phyloP scores from a whole-genome alignment of 2,888 invertebrate species.

The Rhagonycha fulva region DNA sequence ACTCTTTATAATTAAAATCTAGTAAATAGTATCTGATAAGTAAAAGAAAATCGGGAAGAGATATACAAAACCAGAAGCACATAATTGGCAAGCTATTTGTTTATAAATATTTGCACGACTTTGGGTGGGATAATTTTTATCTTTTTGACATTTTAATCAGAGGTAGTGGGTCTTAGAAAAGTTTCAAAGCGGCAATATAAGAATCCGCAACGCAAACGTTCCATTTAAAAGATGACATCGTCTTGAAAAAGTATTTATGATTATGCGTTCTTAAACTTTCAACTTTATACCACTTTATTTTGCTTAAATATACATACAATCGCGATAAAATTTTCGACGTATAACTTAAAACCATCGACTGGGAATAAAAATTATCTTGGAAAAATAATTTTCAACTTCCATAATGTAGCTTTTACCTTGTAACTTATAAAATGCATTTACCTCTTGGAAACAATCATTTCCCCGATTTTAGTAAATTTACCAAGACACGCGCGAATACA shows the following conservation, averaged over 20 bases:
- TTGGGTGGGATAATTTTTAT: conserved; percentile 36
- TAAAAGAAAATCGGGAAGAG: not conserved
- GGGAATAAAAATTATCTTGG: not conserved
- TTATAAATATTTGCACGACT: conserved; percentile 32
- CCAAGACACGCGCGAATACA: not conserved
- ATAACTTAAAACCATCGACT: not conserved
- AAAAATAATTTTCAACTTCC: not conserved
- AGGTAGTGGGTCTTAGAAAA: conserved; percentile 31
- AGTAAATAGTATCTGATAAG: not conserved
- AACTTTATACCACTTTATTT: not conserved
- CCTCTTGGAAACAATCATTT: not conserved
- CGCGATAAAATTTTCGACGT: not conserved
- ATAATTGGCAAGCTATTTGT: conserved; percentile 24
- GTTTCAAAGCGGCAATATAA: conserved; percentile 28
- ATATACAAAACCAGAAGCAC: conserved; percentile 11
- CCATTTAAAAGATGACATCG: conserved; percentile 33
- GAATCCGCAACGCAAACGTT: conserved; percentile 28
- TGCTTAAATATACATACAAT: not conserved
- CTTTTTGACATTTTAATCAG: conserved; percentile 38
- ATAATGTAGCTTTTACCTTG: not conserved
- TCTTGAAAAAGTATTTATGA: conserved; percentile 32
- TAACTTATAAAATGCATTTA: not conserved
- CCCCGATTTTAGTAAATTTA: not conserved
- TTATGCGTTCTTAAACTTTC: conserved; percentile 13
- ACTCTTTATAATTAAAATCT: not conserved